phyloP scores from a whole-genome alignment of 2,797 vertebrate species.

The Peromyscus nudipes region DNA sequence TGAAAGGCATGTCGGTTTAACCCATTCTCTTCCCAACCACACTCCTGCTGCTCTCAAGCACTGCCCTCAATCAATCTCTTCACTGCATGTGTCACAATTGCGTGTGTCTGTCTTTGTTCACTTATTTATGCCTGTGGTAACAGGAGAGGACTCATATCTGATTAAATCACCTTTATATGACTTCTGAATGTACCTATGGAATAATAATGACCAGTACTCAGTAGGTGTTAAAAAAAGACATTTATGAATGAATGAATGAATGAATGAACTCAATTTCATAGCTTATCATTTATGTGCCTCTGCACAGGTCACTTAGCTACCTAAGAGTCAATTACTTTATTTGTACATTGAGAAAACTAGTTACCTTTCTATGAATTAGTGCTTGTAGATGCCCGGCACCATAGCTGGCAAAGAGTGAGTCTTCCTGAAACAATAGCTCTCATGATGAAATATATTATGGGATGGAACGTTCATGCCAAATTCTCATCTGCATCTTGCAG shows the following conservation, averaged over 20 bases:
- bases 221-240: neutral
- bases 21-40: neutral
- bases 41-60: neutral
- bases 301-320: neutral
- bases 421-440: slow-evolving; percentile 7
- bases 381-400: neutral
- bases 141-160: neutral
- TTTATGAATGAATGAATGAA: neutral
- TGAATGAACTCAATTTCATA: neutral
- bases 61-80: neutral
- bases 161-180: neutral
- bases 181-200: neutral
- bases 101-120: slow-evolving; percentile 19
- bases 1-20: neutral
- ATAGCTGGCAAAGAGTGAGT: neutral
- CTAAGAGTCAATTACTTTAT: slow-evolving; percentile 6
- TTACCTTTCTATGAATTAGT: neutral
- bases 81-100: neutral
- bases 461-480: neutral
- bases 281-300: neutral
- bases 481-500: neutral
- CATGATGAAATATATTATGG: neutral
- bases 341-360: neutral
- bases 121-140: neutral
- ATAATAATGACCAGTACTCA: slow-evolving; percentile 14